These are phyloP conservation scores for Diarsia brunnea DNA, from an alignment of 2,888 invertebrate genomes.

Conservation along the genomic window DNA sequence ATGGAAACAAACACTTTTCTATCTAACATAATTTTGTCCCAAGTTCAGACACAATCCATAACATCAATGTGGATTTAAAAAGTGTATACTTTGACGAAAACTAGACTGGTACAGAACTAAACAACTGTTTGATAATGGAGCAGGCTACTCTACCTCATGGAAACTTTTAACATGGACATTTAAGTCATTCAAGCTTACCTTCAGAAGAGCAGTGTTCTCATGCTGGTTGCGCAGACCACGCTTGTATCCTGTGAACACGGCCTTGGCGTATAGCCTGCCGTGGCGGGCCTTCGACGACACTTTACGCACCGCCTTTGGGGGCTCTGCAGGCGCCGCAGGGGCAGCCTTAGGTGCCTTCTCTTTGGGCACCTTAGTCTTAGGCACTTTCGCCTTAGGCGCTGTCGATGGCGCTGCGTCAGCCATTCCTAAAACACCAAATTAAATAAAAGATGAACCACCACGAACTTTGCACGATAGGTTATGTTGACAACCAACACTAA, in stretches of 20 bases:
- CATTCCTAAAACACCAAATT: slow-evolving; percentile 89
- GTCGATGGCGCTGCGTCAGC: slow-evolving; percentile 91
- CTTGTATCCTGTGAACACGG: slow-evolving; percentile 98
- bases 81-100: neutral
- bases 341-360: slow-evolving; percentile 90
- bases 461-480: slow-evolving; percentile 77
- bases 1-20: neutral
- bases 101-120: neutral
- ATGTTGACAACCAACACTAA: slow-evolving; percentile 86
- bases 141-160: slow-evolving; percentile 45
- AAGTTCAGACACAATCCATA: neutral
- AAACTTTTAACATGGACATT: neutral
- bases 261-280: slow-evolving; percentile 98
- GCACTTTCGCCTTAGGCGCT: slow-evolving; percentile 89
- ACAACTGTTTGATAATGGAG: neutral
- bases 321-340: slow-evolving; percentile 89
- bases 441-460: slow-evolving; percentile 62
- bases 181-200: slow-evolving; percentile 84
- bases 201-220: slow-evolving; percentile 98
- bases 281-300: slow-evolving; percentile 91
- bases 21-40: neutral
- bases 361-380: slow-evolving; percentile 91
- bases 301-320: slow-evolving; percentile 88
- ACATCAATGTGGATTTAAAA: neutral
- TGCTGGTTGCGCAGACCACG: slow-evolving; percentile 99